Evolutionary conservation across 2,888 invertebrate genomes (phyloP).

Genomic region (Anaspis maculata): DNA sequence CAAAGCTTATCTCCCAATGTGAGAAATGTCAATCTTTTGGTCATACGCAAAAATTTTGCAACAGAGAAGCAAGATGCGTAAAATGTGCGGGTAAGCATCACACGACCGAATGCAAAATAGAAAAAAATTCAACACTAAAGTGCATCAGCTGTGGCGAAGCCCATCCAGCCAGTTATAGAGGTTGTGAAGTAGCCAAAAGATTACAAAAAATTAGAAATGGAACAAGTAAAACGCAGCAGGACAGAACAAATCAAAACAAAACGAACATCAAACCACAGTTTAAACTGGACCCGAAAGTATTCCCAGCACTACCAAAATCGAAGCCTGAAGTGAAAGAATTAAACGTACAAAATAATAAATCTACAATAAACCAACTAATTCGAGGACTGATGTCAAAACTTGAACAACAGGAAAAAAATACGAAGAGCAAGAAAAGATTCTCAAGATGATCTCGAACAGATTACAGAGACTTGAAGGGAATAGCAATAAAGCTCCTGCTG

Average conservation of each 20-base stretch:
- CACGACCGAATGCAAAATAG: constrained; percentile 19
- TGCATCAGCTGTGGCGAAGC: constrained; percentile 16
- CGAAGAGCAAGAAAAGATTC: background rate
- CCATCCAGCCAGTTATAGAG: constrained; percentile 22
- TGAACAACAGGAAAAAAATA: background rate
- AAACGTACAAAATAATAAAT: background rate
- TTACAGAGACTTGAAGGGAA: no score
- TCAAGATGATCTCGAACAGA: background rate
- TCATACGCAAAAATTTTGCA: constrained; percentile 19
- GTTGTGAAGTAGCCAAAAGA: constrained; percentile 9
- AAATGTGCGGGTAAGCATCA: constrained; percentile 18
- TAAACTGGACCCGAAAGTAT: no score
- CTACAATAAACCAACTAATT: no score
- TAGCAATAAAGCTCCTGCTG: background rate
- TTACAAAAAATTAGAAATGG: constrained; percentile 1
- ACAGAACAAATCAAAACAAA: background rate
- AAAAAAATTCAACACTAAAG: no score
- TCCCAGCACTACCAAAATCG: no score
- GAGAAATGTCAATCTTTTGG: constrained; percentile 18
- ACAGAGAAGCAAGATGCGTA: constrained; percentile 17
- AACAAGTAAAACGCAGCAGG: no score
- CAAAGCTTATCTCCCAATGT: constrained; percentile 19
- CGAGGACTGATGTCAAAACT: no score
- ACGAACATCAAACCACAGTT: no score
- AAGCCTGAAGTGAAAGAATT: no score